Conservation (phyloP, 2,113 vertebrate genomes). For the Calcarius ornatus region DNA sequence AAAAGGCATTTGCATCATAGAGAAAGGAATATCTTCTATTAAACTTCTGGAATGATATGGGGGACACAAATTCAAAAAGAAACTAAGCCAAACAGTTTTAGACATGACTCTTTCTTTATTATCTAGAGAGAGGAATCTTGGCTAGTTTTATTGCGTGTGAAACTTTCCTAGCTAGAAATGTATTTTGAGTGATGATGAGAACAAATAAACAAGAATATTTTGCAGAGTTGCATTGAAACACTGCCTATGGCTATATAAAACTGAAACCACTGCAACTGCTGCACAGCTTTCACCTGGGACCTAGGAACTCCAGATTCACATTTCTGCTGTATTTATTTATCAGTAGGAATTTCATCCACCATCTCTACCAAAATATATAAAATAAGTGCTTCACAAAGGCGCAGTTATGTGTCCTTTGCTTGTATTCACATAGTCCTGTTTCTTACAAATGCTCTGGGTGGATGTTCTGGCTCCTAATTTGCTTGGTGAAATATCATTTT, state of each 20-base stretch:
- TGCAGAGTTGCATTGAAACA: neutral
- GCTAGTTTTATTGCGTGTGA: neutral
- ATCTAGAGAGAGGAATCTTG: neutral
- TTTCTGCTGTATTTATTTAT: neutral
- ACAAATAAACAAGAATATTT: neutral
- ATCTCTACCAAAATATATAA: neutral
- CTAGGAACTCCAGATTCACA: neutral
- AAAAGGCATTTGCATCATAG: neutral
- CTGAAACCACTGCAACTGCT: neutral
- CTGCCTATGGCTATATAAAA: neutral
- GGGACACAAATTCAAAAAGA: neutral
- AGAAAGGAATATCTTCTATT: neutral
- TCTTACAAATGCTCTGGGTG: neutral
- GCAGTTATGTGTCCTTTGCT: neutral
- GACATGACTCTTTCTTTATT: neutral
- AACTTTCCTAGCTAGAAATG: neutral
- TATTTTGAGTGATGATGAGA: neutral
- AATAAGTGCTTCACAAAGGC: neutral
- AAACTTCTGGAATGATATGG: neutral
- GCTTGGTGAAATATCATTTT: neutral
- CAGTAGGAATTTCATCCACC: neutral
- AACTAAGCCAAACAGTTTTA: neutral
- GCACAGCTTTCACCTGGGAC: neutral
- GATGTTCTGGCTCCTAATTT: neutral
- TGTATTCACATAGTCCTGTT: neutral